Evolutionary conservation across 2,797 vertebrate species (phyloP), one percentile per base, ranked within the genome.

Genomic region (Acrossocheilus fasciatus): DNA sequence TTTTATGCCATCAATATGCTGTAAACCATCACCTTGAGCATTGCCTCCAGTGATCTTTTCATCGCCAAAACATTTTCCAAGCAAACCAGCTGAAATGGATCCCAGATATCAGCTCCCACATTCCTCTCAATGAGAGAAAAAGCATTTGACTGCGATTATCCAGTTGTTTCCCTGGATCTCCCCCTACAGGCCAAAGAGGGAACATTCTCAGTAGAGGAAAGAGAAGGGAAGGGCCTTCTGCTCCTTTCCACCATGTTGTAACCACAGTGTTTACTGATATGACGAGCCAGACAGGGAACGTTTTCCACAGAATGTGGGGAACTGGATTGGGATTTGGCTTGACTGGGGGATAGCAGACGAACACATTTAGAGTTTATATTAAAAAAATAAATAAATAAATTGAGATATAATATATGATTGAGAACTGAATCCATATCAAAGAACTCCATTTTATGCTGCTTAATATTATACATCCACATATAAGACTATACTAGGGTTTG

Each of bases 161-260:
- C 50, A 84, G 81, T 81, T 89, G 52, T 82, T 87, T 91, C 85
- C 89, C 90, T 90, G 90, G 92, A 88, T 92, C 95, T 96, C 97
- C 97, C 96, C 96, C 97, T 97, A 94, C 95, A 95, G 97, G 96
- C 93, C 89, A 93, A 91, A 92, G 93, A 89, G 91, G 92, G 95
- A 95, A 95, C 92, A 91, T 92, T 92, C 94, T 93, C 94, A 91
- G 86, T 93, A 91, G 69, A 90, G 85, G 78, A 89, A 92, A 93
- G 91, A 92, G 87, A 84, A 91, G 93, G 91, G 95, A 92, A 93
- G 93, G 92, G 90, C 95, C 88, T 92, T 92, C 94, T 94, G 95
- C 94, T 93, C 93, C 95, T 94, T 93, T 93, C 96, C 96, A 96
- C 97, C 97, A 97, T 97, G 96, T 97, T 95, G 95, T 95, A 96